Percentiles rank a stretch among this genome's conserved stretches.
These are phyloP conservation scores for Steinernema feltiae DNA, from an alignment of 1,140 invertebrate species.

Conservation along the genomic window DNA sequence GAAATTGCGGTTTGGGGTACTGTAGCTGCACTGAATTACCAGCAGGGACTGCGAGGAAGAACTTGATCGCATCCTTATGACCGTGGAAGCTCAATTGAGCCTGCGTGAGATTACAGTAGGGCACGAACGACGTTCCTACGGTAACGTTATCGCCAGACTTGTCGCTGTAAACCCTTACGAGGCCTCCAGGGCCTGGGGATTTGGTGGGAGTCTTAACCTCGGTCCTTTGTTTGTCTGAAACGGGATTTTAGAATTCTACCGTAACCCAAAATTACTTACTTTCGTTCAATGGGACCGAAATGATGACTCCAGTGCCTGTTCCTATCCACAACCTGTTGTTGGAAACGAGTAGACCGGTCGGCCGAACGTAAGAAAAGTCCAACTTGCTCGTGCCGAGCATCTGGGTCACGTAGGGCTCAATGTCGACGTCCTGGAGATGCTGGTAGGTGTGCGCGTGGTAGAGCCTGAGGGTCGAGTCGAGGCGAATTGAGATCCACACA, in stretches of 20 bases:
- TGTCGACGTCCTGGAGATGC: conserved; percentile 94
- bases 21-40: conserved; percentile 26
- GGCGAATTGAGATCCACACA: conserved; percentile 88
- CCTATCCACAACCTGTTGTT: conserved; percentile 90
- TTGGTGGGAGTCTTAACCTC: conserved; percentile 26
- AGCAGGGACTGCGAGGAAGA: conserved; percentile 90
- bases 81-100: conserved; percentile 98
- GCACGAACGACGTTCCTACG: conserved; percentile 70
- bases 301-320: conserved; percentile 91
- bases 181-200: conserved; percentile 47
- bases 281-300: conserved; percentile 80
- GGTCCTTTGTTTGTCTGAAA: conserved; percentile 35
- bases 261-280: no score
- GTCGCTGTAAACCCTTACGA: conserved; percentile 57
- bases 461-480: conserved; percentile 87
- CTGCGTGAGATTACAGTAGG: conserved; percentile 92
- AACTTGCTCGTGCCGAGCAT: conserved; percentile 94
- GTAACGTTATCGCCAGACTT: conserved; percentile 59
- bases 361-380: conserved; percentile 91
- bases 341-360: conserved; percentile 86
- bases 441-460: conserved; percentile 91
- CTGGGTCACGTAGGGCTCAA: conserved; percentile 96
- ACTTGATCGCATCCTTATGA: conserved; percentile 93
- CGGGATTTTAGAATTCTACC: background rate
- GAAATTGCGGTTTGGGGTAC: background rate